Evolutionary conservation across 2,888 invertebrate genomes (phyloP).

Genomic region (Drosophila aldrichi): DNA sequence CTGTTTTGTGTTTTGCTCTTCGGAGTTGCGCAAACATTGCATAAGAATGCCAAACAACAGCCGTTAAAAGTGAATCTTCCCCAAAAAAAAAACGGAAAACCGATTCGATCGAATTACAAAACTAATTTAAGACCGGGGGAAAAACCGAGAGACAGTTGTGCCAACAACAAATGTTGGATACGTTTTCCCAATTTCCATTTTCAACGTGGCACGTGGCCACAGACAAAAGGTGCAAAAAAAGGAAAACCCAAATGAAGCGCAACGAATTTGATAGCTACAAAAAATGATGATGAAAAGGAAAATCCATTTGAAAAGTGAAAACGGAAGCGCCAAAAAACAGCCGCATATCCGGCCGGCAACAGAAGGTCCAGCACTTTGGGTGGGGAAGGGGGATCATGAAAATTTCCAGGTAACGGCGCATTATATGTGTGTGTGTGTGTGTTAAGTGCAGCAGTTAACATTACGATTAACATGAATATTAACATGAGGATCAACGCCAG

Average conservation of each 20-base stretch:
- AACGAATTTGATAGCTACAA: conserved; percentile 71
- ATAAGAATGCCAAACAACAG: conserved; percentile 51
- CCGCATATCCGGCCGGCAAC: conserved; percentile 61
- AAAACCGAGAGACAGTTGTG: conserved; percentile 63
- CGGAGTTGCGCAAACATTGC: conserved; percentile 66
- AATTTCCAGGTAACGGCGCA: conserved; percentile 56
- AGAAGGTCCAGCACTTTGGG: conserved; percentile 36
- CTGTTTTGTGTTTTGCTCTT: conserved; percentile 7
- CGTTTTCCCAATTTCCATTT: conserved; percentile 36
- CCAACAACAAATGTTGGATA: conserved; percentile 74
- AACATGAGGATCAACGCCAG: conserved; percentile 5
- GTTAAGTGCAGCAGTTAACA: conserved; percentile 10
- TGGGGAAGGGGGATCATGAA: conserved; percentile 28
- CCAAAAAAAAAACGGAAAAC: conserved; percentile 22
- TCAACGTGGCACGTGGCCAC: conserved; percentile 68
- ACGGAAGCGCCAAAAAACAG: conserved; percentile 74
- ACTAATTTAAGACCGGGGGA: conserved; percentile 51
- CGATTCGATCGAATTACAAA: conserved; percentile 70
- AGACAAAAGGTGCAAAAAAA: conserved; percentile 71
- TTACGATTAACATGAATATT: conserved; percentile 7
- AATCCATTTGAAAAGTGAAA: conserved; percentile 71
- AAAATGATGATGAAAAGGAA: conserved; percentile 36
- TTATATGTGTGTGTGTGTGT: not conserved
- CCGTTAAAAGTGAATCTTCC: conserved; percentile 65
- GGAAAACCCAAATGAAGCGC: conserved; percentile 63